Evolutionary conservation across 2,888 invertebrate genomes (phyloP).

Genomic region (Netelia melanura): DNA sequence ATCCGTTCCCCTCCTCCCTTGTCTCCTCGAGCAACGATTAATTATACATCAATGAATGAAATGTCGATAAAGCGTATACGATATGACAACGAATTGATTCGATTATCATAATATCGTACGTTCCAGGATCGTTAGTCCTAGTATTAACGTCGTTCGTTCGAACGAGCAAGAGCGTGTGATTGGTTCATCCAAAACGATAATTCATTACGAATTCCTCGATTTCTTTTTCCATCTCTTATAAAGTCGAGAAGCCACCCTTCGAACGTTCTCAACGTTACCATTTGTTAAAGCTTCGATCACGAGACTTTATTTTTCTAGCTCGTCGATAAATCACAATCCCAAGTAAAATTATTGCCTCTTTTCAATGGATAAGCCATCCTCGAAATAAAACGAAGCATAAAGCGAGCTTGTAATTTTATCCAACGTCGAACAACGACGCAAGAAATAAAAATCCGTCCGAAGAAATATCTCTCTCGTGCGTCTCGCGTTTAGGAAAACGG

Average conservation of each 20-base stretch:
- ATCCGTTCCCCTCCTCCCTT: constrained; percentile 9
- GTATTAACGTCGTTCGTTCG: constrained; percentile 12
- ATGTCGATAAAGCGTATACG: constrained; percentile 20
- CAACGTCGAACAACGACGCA: neutral
- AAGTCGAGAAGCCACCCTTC: no score
- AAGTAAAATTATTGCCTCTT: no score
- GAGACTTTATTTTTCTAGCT: no score
- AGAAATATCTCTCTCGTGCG: neutral
- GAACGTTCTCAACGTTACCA: no score
- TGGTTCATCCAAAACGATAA: neutral
- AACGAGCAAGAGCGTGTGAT: neutral
- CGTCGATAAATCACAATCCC: no score
- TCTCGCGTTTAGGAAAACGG: constrained; percentile 43
- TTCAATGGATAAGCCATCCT: no score
- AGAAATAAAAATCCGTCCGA: constrained; percentile 12
- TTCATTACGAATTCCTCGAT: constrained; percentile 19
- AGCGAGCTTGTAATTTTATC: constrained; percentile 10
- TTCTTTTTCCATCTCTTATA: no score
- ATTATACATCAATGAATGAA: constrained; percentile 57
- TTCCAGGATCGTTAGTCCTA: neutral
- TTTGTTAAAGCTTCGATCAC: no score
- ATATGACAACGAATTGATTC: constrained; percentile 43
- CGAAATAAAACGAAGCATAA: constrained; percentile 8
- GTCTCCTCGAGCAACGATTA: constrained; percentile 30
- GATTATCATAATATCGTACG: constrained; percentile 48